Evolutionary conservation across 1,140 invertebrate genomes (phyloP).

Genomic region (Drosophila subobscura): DNA sequence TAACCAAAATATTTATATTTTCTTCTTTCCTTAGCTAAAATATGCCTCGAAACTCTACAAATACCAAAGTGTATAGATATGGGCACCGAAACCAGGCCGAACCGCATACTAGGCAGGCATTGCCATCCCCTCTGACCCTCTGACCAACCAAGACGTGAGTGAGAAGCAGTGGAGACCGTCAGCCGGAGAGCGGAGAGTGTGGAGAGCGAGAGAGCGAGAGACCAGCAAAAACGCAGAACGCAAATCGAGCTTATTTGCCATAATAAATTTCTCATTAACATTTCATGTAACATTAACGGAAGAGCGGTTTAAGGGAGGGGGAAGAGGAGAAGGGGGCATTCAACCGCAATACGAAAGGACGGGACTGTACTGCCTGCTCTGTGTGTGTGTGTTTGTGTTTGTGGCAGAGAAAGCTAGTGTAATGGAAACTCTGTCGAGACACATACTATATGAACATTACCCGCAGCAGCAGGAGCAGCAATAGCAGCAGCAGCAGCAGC

Average conservation of each 20-base stretch:
- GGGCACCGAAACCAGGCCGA: no score
- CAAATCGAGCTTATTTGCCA: slow-evolving; percentile 63
- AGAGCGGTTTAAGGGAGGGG: slow-evolving; percentile 1
- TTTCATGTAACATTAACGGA: slow-evolving; percentile 54
- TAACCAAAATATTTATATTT: no score
- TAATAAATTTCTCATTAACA: slow-evolving; percentile 66
- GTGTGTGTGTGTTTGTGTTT: slow-evolving; percentile 7
- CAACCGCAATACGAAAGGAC: not conserved
- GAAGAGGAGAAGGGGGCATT: not conserved
- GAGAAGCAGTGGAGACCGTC: not conserved
- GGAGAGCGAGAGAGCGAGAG: not conserved
- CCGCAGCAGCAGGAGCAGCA: not conserved
- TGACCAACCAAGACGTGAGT: not conserved
- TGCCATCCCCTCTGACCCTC: no score
- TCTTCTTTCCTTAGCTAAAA: no score
- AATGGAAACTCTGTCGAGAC: slow-evolving; percentile 41
- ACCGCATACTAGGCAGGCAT: no score
- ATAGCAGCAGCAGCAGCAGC: not conserved
- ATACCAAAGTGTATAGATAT: no score
- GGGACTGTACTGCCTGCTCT: not conserved
- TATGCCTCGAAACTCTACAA: no score
- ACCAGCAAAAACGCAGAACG: slow-evolving; percentile 35
- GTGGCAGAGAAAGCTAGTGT: slow-evolving; percentile 1
- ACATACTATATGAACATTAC: slow-evolving; percentile 19
- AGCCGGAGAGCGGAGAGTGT: slow-evolving; percentile 2